Evolutionary conservation across 2,797 vertebrate species (phyloP), one percentile per base, ranked within the genome.

Genomic region (Sparus aurata): DNA sequence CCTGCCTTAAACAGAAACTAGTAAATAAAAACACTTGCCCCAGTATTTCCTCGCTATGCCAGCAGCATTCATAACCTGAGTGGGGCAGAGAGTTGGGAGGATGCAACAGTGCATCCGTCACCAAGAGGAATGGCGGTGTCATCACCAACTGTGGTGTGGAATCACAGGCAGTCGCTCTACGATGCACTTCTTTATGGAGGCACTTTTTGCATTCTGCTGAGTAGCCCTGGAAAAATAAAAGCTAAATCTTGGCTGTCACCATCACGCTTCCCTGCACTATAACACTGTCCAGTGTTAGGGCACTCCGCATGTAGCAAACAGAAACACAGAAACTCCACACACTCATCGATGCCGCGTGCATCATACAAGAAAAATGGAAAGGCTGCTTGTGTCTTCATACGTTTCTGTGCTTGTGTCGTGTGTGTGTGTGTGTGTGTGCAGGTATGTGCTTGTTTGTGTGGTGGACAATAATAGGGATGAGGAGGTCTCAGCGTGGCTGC

Each of bases 381-480:
- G 27, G 47, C 55, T 62, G 69, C 61, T 74, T 81, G 53, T 83
- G 59, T 77, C 67, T 86, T 83, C 69, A 73, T 83, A 63, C 10
- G 30, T 72, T 49, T 69, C 16, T 81, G n/a, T 70, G 67, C 6
- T 34, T 79, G 53, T 41, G 34, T 38, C 15, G 38, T 38, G 38
- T 38, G 38, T 11, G 38, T 38, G 38, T 41, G 34, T 38, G 38
- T 38, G 38, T 38, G 38, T 11, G 38, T 38, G 38, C 38, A 38
- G 38, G 38, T 38, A 38, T 55, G 68, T 27, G 60, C 17, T 57
- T 79, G 77, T 73, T 69, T 74, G 69, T 68, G 73, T 71, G 61
- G 23, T 71, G 93, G 80, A 85, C 86, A 90, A 93, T 96, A 95
- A 95, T 94, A 92, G 91, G 94, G 95, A 94, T 95, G 95, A 96